These are phyloP conservation scores for Cuniculus paca DNA, from an alignment of 2,797 vertebrate genomes.

Conservation along the genomic window DNA sequence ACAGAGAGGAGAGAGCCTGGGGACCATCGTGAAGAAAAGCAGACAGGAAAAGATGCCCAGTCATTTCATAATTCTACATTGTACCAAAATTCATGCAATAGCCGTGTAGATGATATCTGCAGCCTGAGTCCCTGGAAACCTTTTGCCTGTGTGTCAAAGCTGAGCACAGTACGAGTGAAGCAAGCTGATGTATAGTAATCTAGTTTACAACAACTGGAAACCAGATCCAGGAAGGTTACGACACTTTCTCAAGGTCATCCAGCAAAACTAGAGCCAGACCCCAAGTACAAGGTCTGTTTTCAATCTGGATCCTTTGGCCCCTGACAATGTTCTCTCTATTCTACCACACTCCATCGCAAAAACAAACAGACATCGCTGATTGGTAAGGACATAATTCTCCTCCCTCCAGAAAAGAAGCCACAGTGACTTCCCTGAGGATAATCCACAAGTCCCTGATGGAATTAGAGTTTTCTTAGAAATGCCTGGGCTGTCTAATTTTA, in stretches of 20 bases:
- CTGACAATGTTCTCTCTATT: neutral
- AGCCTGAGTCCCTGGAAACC: neutral
- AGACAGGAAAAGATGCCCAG: neutral
- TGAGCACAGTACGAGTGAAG: neutral
- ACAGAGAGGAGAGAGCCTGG: neutral
- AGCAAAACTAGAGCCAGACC: neutral
- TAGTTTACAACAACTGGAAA: neutral
- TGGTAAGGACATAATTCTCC: neutral
- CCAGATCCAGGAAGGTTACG: conserved; percentile 5
- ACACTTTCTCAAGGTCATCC: neutral
- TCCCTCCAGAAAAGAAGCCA: neutral
- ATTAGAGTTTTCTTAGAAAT: conserved; percentile 61
- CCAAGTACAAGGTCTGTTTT: neutral
- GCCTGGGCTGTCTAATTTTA: neutral
- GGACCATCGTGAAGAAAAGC: neutral
- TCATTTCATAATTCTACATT: neutral
- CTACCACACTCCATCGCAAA: neutral
- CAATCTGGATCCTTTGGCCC: neutral
- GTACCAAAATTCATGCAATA: neutral
- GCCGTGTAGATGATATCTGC: neutral
- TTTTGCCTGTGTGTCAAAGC: neutral
- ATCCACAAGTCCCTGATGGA: conserved; percentile 23
- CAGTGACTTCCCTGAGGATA: neutral
- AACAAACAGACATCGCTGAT: neutral
- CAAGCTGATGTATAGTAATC: neutral